Base-by-base conservation (phyloP, 2,113 vertebrate genomes). In the Alligator sinensis region DNA sequence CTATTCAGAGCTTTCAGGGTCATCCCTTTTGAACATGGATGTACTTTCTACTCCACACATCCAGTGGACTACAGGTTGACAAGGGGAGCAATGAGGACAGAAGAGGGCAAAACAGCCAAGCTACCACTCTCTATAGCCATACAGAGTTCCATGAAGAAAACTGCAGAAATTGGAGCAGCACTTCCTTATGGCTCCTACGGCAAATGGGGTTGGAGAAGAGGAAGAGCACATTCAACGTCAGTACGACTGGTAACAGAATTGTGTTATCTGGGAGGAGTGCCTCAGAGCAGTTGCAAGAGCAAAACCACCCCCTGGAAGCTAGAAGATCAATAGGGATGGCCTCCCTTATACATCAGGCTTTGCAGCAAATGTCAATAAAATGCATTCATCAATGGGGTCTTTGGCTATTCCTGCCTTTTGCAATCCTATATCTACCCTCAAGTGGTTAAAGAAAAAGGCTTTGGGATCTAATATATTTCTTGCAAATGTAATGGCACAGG, bases 361-460 rank as follows among this genome's bases (percentile, higher is more conserved):
- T 25, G 5, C 0, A 0, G 25, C 74, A 22, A 76, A 12, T 2
- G 14, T 1, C 5, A 77, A 9, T 1, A 24, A 82, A 25, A 4
- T 0, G 0, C 1, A 1, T 1, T 22, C 55, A 22, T 5, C 14
- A 6, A 5, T 77, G 59, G 8, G 28, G 27, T 47, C 78, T 4
- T 3, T 79, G 79, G 59, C 30, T 64, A 6, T 0, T 38, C n/a
- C 86, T 72, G 4, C 15, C 2, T 27, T 82, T 64, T 22, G 25
- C 25, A 80, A 4, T 25, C 17, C 3, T 72, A 84, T 55, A 5
- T 12, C 18, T 63, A 34, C 47, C 58, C 21, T 60, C 22, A 78
- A 85, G 88, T 10, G 25, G 79, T 88, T 87, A 96, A 55, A 91
- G 22, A 57, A 68, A 91, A 91, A 85, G 13, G 9, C 60, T 59